Percentiles rank a stretch among this genome's conserved stretches.
Conservation (phyloP, 1,140 invertebrate genomes). For the Spodoptera litura region DNA sequence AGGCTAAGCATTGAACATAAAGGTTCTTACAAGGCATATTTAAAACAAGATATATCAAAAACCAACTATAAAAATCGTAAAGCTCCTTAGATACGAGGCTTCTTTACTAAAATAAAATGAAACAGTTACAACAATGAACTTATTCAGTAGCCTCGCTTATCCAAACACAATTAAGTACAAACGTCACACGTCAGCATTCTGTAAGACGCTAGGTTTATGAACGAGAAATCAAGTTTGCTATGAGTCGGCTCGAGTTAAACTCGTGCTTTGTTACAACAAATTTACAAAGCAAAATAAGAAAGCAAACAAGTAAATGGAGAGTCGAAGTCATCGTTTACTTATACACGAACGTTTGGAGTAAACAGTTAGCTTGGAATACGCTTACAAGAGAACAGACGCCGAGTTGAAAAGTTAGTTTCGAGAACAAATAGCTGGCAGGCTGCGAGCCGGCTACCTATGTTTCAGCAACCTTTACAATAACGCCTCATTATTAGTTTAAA, state of each 20-base stretch:
- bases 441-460: constrained; percentile 35
- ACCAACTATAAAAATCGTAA: no score
- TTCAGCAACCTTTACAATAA: constrained; percentile 11
- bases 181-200: constrained; percentile 23
- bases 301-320: constrained; percentile 65
- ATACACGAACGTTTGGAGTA: constrained; percentile 59
- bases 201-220: constrained; percentile 27
- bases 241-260: constrained; percentile 43
- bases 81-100: no score
- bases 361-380: constrained; percentile 61
- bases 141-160: constrained; percentile 1
- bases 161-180: constrained; percentile 24
- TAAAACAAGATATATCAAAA: no score
- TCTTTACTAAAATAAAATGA: no score
- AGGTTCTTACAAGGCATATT: no score
- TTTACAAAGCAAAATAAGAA: constrained; percentile 69
- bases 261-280: constrained; percentile 62
- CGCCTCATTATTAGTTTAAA: constrained; percentile 32
- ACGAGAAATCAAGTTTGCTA: constrained; percentile 38
- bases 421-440: constrained; percentile 52
- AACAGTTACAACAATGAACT: neutral
- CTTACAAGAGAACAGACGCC: constrained; percentile 52
- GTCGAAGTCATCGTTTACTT: constrained; percentile 69
- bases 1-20: no score
- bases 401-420: constrained; percentile 63